Evolutionary conservation across 2,113 vertebrate species (phyloP).

Genomic region (Sciurus niger): DNA sequence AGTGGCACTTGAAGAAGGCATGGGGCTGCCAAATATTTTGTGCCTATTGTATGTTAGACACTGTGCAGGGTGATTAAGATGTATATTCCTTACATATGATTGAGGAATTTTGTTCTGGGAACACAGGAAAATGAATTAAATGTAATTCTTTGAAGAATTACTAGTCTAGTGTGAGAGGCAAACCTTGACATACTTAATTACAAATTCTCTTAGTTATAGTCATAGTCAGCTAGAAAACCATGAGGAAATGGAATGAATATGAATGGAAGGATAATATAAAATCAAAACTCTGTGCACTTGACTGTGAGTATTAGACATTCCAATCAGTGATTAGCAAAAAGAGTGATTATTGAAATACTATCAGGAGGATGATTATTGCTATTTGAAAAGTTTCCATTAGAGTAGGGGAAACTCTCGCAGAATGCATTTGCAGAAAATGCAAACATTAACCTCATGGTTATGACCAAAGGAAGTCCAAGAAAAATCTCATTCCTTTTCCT

Average conservation of each 20-base stretch:
- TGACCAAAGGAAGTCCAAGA: neutral
- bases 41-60: neutral
- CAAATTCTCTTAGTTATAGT: neutral
- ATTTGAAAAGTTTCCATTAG: conserved; percentile 23
- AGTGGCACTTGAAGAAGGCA: neutral
- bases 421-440: conserved; percentile 12
- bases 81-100: neutral
- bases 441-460: neutral
- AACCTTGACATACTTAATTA: neutral
- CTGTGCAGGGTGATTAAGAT: neutral
- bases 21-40: neutral
- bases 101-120: conserved; percentile 21
- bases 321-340: neutral
- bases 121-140: neutral
- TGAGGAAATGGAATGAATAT: neutral
- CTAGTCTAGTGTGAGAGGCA: neutral
- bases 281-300: neutral
- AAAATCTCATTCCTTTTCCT: neutral
- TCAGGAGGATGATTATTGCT: neutral
- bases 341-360: neutral
- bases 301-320: neutral
- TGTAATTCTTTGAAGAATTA: conserved; percentile 44
- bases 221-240: neutral
- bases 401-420: neutral
- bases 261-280: neutral